Conservation (phyloP, 2,113 vertebrate genomes). For the Phylloscopus trochiloides region DNA sequence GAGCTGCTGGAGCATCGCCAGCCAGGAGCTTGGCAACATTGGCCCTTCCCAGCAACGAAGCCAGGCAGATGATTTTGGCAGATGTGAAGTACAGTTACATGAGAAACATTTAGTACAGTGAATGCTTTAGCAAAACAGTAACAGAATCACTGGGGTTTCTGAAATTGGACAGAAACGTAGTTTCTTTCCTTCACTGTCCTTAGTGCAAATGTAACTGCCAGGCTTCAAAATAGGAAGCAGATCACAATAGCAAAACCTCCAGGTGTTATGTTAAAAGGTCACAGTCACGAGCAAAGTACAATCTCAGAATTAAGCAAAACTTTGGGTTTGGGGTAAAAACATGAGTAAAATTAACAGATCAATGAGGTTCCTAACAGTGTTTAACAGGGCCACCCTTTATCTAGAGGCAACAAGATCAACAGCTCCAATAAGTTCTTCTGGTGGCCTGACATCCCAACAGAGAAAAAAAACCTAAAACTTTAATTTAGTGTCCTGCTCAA, state of each 20-base stretch:
- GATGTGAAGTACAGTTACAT: background rate
- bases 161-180: background rate
- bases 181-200: background rate
- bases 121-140: background rate
- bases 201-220: background rate
- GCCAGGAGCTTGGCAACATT: background rate
- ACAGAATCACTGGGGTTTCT: background rate
- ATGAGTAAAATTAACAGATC: background rate
- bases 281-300: background rate
- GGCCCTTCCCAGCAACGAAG: fast-evolving
- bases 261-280: background rate
- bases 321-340: background rate
- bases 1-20: fast-evolving
- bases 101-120: background rate
- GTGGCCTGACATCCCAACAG: background rate
- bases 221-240: background rate
- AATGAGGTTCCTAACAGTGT: background rate
- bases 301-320: background rate
- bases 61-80: background rate
- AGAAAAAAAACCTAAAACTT: background rate
- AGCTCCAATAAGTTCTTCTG: background rate
- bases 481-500: background rate
- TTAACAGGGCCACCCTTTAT: background rate
- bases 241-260: background rate
- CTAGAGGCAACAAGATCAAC: background rate